These are phyloP conservation scores for Malachius bipustulatus DNA, from an alignment of 2,888 invertebrate species.

Conservation along the genomic window DNA sequence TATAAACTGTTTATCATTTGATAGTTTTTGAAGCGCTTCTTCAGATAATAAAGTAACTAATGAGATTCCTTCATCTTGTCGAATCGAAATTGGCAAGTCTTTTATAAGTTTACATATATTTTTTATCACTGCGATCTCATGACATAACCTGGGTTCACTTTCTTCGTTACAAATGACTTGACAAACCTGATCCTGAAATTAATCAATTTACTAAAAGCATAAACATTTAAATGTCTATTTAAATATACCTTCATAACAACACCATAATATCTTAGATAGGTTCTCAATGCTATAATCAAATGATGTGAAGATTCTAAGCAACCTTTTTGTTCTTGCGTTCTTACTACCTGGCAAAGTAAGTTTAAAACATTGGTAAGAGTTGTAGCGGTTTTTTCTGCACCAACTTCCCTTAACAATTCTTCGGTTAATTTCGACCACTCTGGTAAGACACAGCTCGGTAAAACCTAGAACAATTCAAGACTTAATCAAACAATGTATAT, in stretches of 20 bases:
- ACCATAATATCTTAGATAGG: slow-evolving; percentile 28
- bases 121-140: slow-evolving; percentile 23
- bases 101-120: slow-evolving; percentile 27
- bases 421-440: slow-evolving; percentile 29
- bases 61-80: slow-evolving; percentile 26
- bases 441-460: slow-evolving; percentile 27
- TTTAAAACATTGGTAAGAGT: slow-evolving; percentile 27
- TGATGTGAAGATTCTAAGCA: slow-evolving; percentile 2
- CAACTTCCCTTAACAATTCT: slow-evolving; percentile 20
- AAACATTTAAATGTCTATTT: slow-evolving; percentile 9
- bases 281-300: slow-evolving; percentile 24
- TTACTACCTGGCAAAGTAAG: slow-evolving; percentile 27
- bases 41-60: slow-evolving; percentile 27
- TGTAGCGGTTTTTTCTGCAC: slow-evolving; percentile 21
- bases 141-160: too few species aligned
- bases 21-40: slow-evolving; percentile 24
- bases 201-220: too few species aligned
- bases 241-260: slow-evolving; percentile 28
- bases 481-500: too few species aligned
- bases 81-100: slow-evolving; percentile 24
- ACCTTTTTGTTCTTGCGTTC: slow-evolving; percentile 21
- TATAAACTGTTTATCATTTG: slow-evolving; percentile 27
- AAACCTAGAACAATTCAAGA: slow-evolving; percentile 20
- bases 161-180: too few species aligned
- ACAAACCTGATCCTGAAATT: not conserved